Evolutionary conservation across 2,888 invertebrate genomes (phyloP).

Genomic region (Parapristionchus giblindavisi): DNA sequence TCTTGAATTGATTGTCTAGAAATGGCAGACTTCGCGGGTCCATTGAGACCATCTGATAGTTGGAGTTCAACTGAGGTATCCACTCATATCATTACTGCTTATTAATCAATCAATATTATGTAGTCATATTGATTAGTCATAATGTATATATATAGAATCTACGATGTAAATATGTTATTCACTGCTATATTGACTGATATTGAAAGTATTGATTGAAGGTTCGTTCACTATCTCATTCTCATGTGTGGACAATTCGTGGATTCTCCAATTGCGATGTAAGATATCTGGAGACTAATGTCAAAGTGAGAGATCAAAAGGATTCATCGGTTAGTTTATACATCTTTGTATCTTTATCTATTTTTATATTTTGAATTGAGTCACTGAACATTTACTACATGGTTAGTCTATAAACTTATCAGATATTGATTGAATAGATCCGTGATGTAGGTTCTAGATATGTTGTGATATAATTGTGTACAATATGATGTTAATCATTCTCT

Average conservation of each 20-base stretch:
- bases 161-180: too few relatives aligned
- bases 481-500: background rate
- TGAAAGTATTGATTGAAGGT: constrained; percentile 36
- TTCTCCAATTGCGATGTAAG: constrained; percentile 68
- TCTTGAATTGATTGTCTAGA: constrained; percentile 6
- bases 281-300: constrained; percentile 67
- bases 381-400: too few relatives aligned
- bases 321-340: too few relatives aligned
- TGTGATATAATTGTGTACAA: background rate
- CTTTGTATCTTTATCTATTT: too few relatives aligned
- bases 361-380: too few relatives aligned
- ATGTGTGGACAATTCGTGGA: constrained; percentile 67
- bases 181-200: background rate
- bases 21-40: constrained; percentile 46
- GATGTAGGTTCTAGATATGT: too few relatives aligned
- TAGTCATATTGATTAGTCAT: background rate
- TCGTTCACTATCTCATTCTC: constrained; percentile 56
- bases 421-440: too few relatives aligned
- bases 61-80: constrained; percentile 62
- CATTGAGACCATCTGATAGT: constrained; percentile 52
- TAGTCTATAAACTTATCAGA: too few relatives aligned
- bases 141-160: background rate
- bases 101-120: background rate
- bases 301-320: constrained; percentile 52
- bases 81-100: background rate